These are phyloP conservation scores for Parauchenoglanis ngamensis DNA, from an alignment of 2,797 vertebrate genomes.

Conservation along the genomic window DNA sequence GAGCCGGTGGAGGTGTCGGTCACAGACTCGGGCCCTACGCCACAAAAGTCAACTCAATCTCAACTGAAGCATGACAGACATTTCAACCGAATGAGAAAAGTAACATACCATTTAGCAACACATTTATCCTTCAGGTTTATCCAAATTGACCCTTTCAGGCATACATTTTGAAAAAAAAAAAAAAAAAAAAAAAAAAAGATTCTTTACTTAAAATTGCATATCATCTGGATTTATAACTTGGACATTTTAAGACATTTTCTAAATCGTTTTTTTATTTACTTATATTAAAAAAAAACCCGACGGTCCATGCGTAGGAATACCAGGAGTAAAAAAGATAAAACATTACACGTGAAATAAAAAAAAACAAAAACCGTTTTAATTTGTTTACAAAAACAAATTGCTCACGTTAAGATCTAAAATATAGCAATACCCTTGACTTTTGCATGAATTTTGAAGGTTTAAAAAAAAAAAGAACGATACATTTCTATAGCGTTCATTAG, in stretches of 20 bases:
- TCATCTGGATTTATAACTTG: background rate
- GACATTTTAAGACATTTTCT: background rate
- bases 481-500: background rate
- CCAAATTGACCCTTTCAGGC: background rate
- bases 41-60: constrained; percentile 52
- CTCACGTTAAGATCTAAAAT: background rate
- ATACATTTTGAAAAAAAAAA: background rate
- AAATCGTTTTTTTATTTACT: background rate
- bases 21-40: constrained; percentile 48
- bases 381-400: background rate
- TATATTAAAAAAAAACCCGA: background rate
- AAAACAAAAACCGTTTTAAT: too few species aligned
- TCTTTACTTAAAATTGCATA: background rate
- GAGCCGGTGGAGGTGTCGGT: constrained; percentile 56
- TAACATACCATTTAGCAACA: constrained; percentile 41
- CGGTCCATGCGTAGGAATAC: background rate
- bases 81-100: constrained; percentile 37
- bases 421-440: too few species aligned
- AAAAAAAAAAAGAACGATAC: background rate
- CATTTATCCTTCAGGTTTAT: constrained; percentile 43
- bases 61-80: constrained; percentile 41
- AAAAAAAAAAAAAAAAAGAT: background rate
- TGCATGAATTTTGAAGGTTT: background rate
- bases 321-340: background rate
- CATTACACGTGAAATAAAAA: too few species aligned